Evolutionary conservation across 2,797 vertebrate species (phyloP).

Genomic region (Potorous gilbertii): DNA sequence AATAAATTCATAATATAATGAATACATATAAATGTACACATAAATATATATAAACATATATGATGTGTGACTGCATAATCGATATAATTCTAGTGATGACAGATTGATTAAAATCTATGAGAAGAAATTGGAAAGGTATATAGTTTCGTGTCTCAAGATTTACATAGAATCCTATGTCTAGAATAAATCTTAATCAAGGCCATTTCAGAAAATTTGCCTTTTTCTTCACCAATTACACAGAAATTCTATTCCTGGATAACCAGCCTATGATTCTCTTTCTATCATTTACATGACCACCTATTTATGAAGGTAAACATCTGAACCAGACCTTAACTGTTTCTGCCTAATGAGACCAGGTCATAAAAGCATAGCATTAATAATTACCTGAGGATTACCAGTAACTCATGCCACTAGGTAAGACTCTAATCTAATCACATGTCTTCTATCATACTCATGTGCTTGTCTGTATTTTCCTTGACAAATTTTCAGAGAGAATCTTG

Average conservation of each 20-base stretch:
- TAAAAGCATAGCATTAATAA: not conserved
- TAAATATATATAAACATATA: not conserved
- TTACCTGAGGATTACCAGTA: not conserved
- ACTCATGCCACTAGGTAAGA: not conserved
- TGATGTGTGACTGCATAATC: not conserved
- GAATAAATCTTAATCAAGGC: too few species aligned
- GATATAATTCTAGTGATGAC: not conserved
- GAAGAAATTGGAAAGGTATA: too few species aligned
- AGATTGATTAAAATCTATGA: too few species aligned
- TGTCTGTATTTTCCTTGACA: not conserved
- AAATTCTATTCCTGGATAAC: not conserved
- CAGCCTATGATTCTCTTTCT: not conserved
- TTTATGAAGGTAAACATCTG: not conserved
- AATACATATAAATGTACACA: not conserved
- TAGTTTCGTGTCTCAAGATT: too few species aligned
- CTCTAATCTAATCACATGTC: not conserved
- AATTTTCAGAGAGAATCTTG: not conserved
- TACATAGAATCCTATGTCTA: too few species aligned
- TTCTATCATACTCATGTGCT: not conserved
- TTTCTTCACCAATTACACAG: too few species aligned
- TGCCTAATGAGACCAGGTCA: not conserved
- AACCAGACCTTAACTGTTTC: not conserved
- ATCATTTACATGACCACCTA: not conserved
- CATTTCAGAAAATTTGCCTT: too few species aligned
- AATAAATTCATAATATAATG: not conserved